Conservation (phyloP, 2,888 invertebrate species). For the Sylvicola cinctus region DNA sequence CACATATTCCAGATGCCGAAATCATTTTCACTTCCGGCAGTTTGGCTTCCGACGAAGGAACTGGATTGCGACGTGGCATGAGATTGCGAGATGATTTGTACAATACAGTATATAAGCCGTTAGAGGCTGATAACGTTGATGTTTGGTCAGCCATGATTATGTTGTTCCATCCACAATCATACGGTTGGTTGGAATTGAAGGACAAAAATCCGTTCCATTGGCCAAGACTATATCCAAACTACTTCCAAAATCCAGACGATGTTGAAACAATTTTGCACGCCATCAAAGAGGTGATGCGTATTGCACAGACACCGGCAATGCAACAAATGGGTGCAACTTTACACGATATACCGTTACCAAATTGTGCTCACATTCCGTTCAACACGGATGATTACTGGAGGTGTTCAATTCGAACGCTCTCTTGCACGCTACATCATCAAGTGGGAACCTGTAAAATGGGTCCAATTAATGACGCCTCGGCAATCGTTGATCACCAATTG, state of each 20-base stretch:
- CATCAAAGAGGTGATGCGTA: slow-evolving; percentile 36
- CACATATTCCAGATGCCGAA: slow-evolving; percentile 44
- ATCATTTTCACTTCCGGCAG: slow-evolving; percentile 41
- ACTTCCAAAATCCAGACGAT: slow-evolving; percentile 44
- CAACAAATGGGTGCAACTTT: slow-evolving; percentile 31
- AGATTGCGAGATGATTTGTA: slow-evolving; percentile 33
- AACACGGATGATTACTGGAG: slow-evolving; percentile 49
- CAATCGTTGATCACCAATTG: slow-evolving; percentile 41
- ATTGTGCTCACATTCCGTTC: slow-evolving; percentile 27
- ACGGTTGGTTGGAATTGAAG: slow-evolving; percentile 44
- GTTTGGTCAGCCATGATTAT: slow-evolving; percentile 43
- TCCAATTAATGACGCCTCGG: slow-evolving; percentile 32
- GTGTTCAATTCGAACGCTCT: slow-evolving; percentile 38
- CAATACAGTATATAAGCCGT: slow-evolving; percentile 30
- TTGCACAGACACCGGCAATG: slow-evolving; percentile 36
- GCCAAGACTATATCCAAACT: slow-evolving; percentile 64
- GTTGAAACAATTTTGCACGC: slow-evolving; percentile 36
- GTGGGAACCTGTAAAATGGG: slow-evolving; percentile 55
- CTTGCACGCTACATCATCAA: slow-evolving; percentile 42
- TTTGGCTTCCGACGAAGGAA: slow-evolving; percentile 36
- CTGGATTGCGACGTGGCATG: slow-evolving; percentile 30
- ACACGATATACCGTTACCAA: slow-evolving; percentile 28
- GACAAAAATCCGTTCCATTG: slow-evolving; percentile 51
- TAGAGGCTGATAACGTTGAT: slow-evolving; percentile 30
- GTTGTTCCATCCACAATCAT: slow-evolving; percentile 52